phyloP scores from a whole-genome alignment of 2,113 vertebrate species.

The Limnothrissa miodon region DNA sequence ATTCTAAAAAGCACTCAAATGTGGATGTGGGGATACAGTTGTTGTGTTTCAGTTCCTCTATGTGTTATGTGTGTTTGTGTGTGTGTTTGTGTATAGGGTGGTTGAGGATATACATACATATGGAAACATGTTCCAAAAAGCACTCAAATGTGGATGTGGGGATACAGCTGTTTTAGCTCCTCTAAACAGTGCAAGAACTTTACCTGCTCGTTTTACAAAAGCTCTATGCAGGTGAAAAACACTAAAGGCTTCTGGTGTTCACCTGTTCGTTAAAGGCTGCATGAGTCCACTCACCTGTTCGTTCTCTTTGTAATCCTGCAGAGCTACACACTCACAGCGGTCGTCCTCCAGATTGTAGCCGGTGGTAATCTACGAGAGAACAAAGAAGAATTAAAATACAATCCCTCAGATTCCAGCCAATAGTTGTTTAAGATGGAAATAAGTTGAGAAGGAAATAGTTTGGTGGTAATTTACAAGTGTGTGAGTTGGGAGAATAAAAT shows the following conservation, averaged over 20 bases:
- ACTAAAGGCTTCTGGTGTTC: no score
- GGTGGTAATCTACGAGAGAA: slow-evolving; percentile 84
- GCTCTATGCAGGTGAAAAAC: not conserved
- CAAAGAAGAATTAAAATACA: not conserved
- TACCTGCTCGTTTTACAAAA: not conserved
- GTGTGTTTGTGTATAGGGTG: no score
- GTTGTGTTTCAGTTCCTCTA: not conserved
- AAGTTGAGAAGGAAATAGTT: no score
- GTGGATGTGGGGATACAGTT: not conserved
- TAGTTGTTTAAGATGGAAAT: no score
- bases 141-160: no score
- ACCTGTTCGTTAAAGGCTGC: not conserved
- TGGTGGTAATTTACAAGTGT: no score
- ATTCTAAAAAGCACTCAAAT: not conserved
- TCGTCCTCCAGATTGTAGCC: slow-evolving; percentile 99
- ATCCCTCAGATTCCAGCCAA: not conserved
- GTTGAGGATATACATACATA: no score
- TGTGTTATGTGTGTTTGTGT: no score
- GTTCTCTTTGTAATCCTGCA: slow-evolving; percentile 87
- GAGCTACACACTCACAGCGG: slow-evolving; percentile 92
- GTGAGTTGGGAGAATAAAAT: no score
- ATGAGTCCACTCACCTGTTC: slow-evolving; percentile 80
- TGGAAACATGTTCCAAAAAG: no score
- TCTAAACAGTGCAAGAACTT: no score
- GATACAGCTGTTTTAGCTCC: no score